Base-by-base conservation (phyloP, 2,113 vertebrate genomes). In the Trematomus loennbergii region DNA sequence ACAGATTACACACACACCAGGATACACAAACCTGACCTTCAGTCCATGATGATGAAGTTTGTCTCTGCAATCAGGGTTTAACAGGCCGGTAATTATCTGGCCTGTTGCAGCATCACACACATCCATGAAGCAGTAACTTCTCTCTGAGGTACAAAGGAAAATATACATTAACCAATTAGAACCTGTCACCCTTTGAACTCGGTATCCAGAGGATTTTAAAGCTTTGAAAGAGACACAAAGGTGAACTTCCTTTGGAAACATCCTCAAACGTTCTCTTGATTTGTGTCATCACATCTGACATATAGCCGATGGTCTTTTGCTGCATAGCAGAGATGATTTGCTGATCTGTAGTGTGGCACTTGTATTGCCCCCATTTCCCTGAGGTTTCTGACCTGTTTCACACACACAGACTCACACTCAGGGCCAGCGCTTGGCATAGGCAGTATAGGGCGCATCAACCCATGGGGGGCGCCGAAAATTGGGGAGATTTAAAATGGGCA, bases 381-480 rank as follows among this genome's bases (percentile, higher is more conserved):
- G 80, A 84, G 82, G 81, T 84, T 85, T 83, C 70, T 93, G 79
- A 91, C 87, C 87, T 90, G 78, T 87, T 50, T 76, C 72, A 66
- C 78, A 75, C 64, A 18, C 68, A n/a, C 64, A 70, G 17, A 69
- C 53, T 60, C 16, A 58, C 12, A 36, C 15, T 66, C 58, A 29
- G 29, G 3, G 29, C 29, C 29, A 4, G 3, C 3, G 29, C 29
- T 29, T 29, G 29, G 3, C 29, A 4, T 4, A 29, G 29, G 29
- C 29, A 29, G 29, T 29, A 29, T 25, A 29, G 29, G 29, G 29
- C 3, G 29, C 29, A 29, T 29, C 29, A 29, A 29, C 29, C 29
- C 29, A 29, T 29, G 29, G 3, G 29, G 29, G 3, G 29, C 29
- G 29, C 29, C 3, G 29, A 29, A 29, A 29, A 29, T 29, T 29